Percentiles rank a stretch among this genome's conserved stretches.
These are phyloP conservation scores for Pogonocherus hispidulus DNA, from an alignment of 2,888 invertebrate species.

Conservation along the genomic window DNA sequence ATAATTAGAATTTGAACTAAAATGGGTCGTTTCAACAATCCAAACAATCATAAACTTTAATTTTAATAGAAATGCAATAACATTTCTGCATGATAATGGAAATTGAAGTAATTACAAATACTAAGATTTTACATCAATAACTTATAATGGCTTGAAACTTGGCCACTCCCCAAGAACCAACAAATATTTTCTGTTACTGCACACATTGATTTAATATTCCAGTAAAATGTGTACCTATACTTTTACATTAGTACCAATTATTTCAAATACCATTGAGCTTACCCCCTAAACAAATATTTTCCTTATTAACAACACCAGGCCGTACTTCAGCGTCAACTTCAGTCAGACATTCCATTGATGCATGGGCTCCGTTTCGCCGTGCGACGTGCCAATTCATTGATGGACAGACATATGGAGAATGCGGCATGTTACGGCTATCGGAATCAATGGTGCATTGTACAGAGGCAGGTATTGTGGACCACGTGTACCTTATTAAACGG, in stretches of 20 bases:
- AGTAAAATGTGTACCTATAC: no score
- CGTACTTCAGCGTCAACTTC: constrained; percentile 2
- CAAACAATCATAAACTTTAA: no score
- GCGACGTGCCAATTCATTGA: not conserved
- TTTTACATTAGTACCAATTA: not conserved
- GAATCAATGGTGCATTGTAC: constrained; percentile 30
- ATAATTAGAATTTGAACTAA: no score
- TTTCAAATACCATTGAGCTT: not conserved
- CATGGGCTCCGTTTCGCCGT: not conserved
- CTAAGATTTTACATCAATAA: no score
- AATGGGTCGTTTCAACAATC: no score
- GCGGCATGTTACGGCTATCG: constrained; percentile 30
- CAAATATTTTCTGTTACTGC: no score
- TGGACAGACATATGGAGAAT: constrained; percentile 21
- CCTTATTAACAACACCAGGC: not conserved
- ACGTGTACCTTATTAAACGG: constrained; percentile 40
- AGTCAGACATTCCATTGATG: not conserved
- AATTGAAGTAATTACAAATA: no score
- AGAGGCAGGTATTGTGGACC: constrained; percentile 38
- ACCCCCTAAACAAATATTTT: not conserved
- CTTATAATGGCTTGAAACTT: no score
- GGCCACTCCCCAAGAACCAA: no score
- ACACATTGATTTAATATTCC: no score
- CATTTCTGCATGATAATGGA: no score
- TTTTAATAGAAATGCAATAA: no score